Conservation (phyloP, 2,888 invertebrate genomes). For the Coremacera marginata region DNA sequence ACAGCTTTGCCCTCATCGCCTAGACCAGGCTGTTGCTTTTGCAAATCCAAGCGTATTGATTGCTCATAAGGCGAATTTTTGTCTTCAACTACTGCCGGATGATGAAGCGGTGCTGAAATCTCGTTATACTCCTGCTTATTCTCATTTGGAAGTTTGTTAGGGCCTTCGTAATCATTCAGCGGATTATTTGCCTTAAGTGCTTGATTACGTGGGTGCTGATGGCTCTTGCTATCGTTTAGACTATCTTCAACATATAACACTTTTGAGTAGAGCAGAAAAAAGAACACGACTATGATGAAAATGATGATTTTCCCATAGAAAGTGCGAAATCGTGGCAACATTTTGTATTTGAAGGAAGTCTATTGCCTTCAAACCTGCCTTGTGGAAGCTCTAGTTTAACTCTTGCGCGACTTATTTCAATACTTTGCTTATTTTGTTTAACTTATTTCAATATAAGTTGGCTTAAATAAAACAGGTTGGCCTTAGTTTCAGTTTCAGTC, state of each 20-base stretch:
- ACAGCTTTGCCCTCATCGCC: constrained; percentile 82
- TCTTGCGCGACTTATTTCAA: not conserved
- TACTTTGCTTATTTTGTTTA: not conserved
- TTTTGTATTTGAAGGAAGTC: constrained; percentile 47
- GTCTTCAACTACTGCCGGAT: constrained; percentile 30
- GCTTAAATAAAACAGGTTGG: not conserved
- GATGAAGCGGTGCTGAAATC: constrained; percentile 46
- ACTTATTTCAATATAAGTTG: not conserved
- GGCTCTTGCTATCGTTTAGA: constrained; percentile 6
- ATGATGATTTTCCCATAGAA: constrained; percentile 67
- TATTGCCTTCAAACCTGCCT: too few relatives aligned
- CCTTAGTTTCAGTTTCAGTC: not conserved
- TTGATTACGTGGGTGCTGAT: constrained; percentile 41
- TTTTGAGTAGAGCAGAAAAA: constrained; percentile 65
- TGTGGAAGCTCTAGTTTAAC: not conserved
- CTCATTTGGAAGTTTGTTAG: constrained; percentile 13
- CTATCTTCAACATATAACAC: constrained; percentile 53
- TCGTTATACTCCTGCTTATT: constrained; percentile 52
- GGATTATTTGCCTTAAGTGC: not conserved
- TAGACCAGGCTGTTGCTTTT: constrained; percentile 76
- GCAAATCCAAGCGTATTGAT: constrained; percentile 74
- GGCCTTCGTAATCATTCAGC: constrained; percentile 20
- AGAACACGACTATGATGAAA: constrained; percentile 61
- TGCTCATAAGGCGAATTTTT: constrained; percentile 57
- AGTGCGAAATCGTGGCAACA: constrained; percentile 68